Conservation (phyloP, 2,797 vertebrate genomes). For the Dallia pectoralis region DNA sequence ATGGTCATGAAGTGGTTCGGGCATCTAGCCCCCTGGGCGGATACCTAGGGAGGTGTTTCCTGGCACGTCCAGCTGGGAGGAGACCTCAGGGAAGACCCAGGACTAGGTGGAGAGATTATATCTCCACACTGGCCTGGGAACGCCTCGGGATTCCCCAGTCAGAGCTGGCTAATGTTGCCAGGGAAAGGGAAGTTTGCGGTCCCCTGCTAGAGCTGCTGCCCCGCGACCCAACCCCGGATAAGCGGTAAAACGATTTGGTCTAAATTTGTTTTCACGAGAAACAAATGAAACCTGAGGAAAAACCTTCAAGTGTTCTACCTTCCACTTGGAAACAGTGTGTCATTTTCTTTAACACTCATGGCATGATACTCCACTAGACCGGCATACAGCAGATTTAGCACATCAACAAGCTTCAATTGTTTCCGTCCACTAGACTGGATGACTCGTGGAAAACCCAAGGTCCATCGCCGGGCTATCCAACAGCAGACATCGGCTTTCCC, state of each 20-base stretch:
- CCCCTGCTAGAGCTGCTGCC: too few species aligned
- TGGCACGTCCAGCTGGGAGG: too few species aligned
- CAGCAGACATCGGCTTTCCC: neutral
- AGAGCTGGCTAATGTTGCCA: too few species aligned
- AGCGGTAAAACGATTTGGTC: conserved; percentile 1
- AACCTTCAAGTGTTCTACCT: neutral
- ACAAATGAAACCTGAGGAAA: neutral
- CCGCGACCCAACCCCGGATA: too few species aligned
- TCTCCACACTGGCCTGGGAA: too few species aligned
- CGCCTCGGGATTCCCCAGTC: too few species aligned
- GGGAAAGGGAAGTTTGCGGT: too few species aligned
- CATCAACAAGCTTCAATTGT: neutral
- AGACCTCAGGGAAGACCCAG: too few species aligned
- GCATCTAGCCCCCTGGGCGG: too few species aligned
- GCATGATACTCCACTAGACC: neutral
- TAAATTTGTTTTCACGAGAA: conserved; percentile 7
- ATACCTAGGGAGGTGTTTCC: too few species aligned
- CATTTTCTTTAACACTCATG: neutral
- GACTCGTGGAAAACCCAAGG: neutral
- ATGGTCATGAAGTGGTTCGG: too few species aligned
- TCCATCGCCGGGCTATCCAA: neutral
- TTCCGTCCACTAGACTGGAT: neutral
- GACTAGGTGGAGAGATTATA: too few species aligned
- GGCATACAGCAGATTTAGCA: neutral
- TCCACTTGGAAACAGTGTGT: neutral